Base-by-base conservation (phyloP, 2,797 vertebrate species). In the Melanogrammus aeglefinus region DNA sequence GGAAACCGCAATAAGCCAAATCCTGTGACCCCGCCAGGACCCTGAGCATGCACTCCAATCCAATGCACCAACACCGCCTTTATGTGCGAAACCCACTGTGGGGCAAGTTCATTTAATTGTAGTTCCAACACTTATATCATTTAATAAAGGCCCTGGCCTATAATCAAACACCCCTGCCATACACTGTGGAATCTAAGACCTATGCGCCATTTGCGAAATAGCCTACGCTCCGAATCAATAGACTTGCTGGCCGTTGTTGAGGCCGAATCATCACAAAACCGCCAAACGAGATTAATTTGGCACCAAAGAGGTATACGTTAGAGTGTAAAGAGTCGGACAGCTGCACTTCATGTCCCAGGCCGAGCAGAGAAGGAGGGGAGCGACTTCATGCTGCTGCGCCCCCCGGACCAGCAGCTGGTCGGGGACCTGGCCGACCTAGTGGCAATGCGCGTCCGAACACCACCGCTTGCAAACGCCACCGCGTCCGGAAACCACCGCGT, bases 1-100 rank as follows among this genome's bases (percentile, higher is more conserved):
- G 94, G 95, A 93, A 90, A 93, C 95, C 92, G 92, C 92, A 92
- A 86, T 94, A 92, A 95, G 93, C 95, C 95, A 94, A 96, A 90
- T 89, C 91, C 90, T 91, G 86, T 93, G 92, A 92, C 89, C 89
- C 83, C 76, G 87, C 80, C 92, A 91, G 90, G 92, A 94, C 93
- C 92, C 78, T 86, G 89, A 91, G 91, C 91, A 69, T 85, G 91
- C 91, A 69, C 84, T 88, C 41, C 87, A 84, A 91, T 91, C 91
- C 91, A 90, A 91, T 84, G 80, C 85, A 90, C 78, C 79, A 85
- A 88, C 86, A 87, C 83, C 84, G 89, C 91, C 90, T 92, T 92
- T 86, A 91, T 91, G 88, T 91, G 76, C 78, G 79, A 80, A 86
- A 87, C 83, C 85, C 83, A 86, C 91, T 91, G 88, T 89, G 85